Evolutionary conservation across 2,888 invertebrate genomes (phyloP).

Genomic region (Ametastegia equiseti): DNA sequence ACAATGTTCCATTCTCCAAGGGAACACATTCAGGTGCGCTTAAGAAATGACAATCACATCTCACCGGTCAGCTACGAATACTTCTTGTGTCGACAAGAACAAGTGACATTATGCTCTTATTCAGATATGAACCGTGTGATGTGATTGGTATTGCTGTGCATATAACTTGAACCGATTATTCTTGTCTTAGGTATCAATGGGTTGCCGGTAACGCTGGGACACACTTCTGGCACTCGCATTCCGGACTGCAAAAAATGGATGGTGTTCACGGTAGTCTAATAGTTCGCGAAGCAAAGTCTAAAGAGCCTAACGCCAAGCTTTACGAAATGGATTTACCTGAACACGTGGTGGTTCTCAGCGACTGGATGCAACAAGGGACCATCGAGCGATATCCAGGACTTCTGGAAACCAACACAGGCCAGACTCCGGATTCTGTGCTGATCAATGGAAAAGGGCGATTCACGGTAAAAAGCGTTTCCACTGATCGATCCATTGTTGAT

Average conservation of each 20-base stretch:
- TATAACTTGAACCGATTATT: too few species aligned
- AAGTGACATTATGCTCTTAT: too few species aligned
- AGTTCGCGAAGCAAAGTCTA: slow-evolving; percentile 86
- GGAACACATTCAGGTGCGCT: slow-evolving; percentile 86
- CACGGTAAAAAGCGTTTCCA: slow-evolving; percentile 73
- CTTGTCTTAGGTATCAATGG: slow-evolving; percentile 71
- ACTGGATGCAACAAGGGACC: slow-evolving; percentile 91
- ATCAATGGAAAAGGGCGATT: slow-evolving; percentile 93
- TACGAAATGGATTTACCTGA: slow-evolving; percentile 91
- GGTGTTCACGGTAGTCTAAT: slow-evolving; percentile 89
- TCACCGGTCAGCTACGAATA: too few species aligned
- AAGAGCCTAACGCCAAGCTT: slow-evolving; percentile 87
- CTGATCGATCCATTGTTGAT: neutral
- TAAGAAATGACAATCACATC: too few species aligned
- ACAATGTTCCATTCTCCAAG: slow-evolving; percentile 92
- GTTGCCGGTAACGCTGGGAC: slow-evolving; percentile 70
- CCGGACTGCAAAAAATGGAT: slow-evolving; percentile 84
- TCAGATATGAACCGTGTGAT: too few species aligned
- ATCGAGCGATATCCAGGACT: slow-evolving; percentile 88
- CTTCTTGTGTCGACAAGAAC: too few species aligned
- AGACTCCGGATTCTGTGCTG: slow-evolving; percentile 87
- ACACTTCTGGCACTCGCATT: slow-evolving; percentile 75
- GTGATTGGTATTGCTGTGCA: too few species aligned
- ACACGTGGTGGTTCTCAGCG: slow-evolving; percentile 88
- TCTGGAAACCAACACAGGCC: slow-evolving; percentile 86